Percentiles rank a stretch among this genome's conserved stretches.
These are phyloP conservation scores for Tetrapedia diversipes DNA, from an alignment of 2,888 invertebrate genomes.

Conservation along the genomic window DNA sequence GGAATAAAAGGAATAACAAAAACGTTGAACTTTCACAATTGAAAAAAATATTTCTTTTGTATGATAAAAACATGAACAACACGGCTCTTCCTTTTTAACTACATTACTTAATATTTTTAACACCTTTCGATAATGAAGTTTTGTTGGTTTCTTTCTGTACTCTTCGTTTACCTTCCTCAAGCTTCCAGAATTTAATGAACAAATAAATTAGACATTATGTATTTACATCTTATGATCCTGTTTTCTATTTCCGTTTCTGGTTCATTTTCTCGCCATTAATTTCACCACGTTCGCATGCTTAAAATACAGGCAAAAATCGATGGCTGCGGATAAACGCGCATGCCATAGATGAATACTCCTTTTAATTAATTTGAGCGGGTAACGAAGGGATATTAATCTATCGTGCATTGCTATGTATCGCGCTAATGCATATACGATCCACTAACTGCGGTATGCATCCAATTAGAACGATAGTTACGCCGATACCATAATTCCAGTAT, in stretches of 20 bases:
- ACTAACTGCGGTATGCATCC: constrained; percentile 54
- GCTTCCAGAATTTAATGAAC: not conserved
- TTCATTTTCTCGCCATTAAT: not conserved
- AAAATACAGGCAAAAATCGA: not conserved
- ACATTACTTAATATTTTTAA: no score
- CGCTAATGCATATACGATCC: constrained; percentile 48
- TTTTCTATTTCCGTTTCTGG: not conserved
- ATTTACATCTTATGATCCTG: not conserved
- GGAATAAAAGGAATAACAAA: not conserved
- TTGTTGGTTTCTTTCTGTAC: no score
- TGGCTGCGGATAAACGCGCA: not conserved
- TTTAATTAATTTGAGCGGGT: constrained; percentile 60
- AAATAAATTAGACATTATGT: not conserved
- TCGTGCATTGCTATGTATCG: constrained; percentile 33
- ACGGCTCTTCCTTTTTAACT: no score
- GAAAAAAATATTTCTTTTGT: no score
- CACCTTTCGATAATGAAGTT: no score
- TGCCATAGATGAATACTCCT: constrained; percentile 6
- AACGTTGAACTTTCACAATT: no score
- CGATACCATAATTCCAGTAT: constrained; percentile 54
- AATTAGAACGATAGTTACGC: constrained; percentile 63
- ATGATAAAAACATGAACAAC: no score
- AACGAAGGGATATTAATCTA: constrained; percentile 57
- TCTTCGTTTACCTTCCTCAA: no score
- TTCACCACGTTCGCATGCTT: not conserved